phyloP scores from a whole-genome alignment of 2,113 vertebrate species.

The Chroicocephalus ridibundus region DNA sequence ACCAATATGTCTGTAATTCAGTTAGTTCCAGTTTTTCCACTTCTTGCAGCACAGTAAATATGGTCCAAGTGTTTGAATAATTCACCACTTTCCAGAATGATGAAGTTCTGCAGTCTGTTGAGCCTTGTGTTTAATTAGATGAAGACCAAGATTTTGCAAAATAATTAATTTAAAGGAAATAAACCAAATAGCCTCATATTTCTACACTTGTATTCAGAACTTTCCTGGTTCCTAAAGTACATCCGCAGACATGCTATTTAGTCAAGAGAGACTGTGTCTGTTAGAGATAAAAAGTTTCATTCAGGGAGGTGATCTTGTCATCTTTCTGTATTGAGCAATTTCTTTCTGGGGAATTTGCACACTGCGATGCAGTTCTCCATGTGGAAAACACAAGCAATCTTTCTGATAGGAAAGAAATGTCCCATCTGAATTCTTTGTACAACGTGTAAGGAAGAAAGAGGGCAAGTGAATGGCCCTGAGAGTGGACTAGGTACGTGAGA shows the following conservation, averaged over 20 bases:
- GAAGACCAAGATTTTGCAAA: background rate
- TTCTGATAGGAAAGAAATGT: background rate
- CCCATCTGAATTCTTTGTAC: background rate
- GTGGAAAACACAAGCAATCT: background rate
- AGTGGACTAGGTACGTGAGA: background rate
- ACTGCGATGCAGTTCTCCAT: background rate
- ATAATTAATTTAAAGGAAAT: background rate
- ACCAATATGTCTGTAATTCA: background rate
- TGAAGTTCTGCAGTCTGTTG: background rate
- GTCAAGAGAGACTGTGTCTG: background rate
- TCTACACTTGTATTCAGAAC: background rate
- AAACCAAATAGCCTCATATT: background rate
- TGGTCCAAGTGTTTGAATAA: background rate
- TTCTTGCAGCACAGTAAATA: background rate
- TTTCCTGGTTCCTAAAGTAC: background rate
- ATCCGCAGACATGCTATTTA: background rate
- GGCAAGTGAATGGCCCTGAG: background rate
- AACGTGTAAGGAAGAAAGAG: background rate
- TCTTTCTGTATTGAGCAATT: background rate
- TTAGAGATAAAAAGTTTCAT: background rate
- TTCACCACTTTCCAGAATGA: background rate
- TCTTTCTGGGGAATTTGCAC: background rate
- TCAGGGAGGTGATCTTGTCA: background rate
- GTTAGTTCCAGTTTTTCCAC: background rate
- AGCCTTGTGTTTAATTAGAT: background rate